Base-by-base conservation (phyloP, 2,113 vertebrate genomes). In the Neofelis nebulosa region DNA sequence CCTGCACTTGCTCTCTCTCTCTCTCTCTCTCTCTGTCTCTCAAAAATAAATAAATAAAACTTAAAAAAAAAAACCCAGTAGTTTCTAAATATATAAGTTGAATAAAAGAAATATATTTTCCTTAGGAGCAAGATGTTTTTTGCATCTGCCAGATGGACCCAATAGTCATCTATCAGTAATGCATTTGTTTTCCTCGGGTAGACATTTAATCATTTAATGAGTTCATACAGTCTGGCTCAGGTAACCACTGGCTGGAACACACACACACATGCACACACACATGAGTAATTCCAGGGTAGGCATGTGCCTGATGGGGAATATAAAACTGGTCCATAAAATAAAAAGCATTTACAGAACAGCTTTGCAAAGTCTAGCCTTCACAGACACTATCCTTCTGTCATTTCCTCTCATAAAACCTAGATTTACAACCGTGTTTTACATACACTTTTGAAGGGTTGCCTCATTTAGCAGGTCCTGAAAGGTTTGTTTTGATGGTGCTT, bases 91-190 rank as follows among this genome's bases (percentile, higher is more conserved):
- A 38, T 36, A 74, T 68, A 10, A 81, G 69, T 13, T 69, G 48
- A 94, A 66, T 23, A 82, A 94, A 83, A 86, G 78, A 73, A 90
- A 95, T 89, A 27, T 50, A 16, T 68, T 93, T 93, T 86, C 41
- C 18, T 79, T 36, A 36, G 15, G 65, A 89, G 41, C 25, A 83
- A 93, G 69, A 18, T 68, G 45, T 41, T 52, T 90, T 85, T 82
- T 55, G 14, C 10, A 65, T 95, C 89, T 61, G 9, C 19, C 63
- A 68, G 57, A 41, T 66, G 52, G 38, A 78, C 33, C 27, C 27
- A 48, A 23, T 57, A 83, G 12, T 41, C n/a, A 7, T 63, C 57
- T 78, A 33, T 80, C 61, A 31, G 71, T 57, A 41, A 65, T 76
- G 9, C 6, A 31, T 84, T 50, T 52, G 18, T 12, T 76, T 25